Conservation (phyloP, 2,888 invertebrate species). For the Matsumyia berberina region DNA sequence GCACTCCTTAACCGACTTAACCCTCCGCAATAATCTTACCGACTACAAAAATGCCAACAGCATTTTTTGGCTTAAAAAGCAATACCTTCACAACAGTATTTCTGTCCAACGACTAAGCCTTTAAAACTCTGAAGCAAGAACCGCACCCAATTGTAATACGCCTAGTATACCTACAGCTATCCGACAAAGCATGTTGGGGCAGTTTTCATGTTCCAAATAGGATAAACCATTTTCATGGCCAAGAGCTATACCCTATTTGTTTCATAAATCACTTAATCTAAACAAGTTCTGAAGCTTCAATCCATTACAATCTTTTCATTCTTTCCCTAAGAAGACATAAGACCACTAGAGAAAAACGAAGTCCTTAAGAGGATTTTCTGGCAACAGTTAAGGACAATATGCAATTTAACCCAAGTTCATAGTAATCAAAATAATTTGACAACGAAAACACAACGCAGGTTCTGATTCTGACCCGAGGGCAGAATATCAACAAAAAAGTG, state of each 20-base stretch:
- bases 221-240: no score
- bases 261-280: constrained; percentile 1
- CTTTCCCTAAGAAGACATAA: constrained; percentile 8
- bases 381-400: constrained; percentile 28
- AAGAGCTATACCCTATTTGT: not conserved
- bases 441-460: constrained; percentile 12
- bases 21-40: no score
- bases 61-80: no score
- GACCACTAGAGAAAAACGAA: not conserved
- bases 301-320: not conserved
- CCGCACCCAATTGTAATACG: no score
- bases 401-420: constrained; percentile 35
- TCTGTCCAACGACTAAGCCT: no score
- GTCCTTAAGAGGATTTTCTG: constrained; percentile 23
- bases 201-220: no score
- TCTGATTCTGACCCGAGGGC: constrained; percentile 19
- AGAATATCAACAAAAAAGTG: constrained; percentile 13
- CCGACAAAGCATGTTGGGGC: no score
- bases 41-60: no score
- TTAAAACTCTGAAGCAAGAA: no score
- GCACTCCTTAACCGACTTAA: no score
- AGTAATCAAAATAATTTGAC: constrained; percentile 54
- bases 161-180: no score
- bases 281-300: constrained; percentile 28
- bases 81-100: no score